These are phyloP conservation scores for Cryptomyrus ogoouensis DNA, from an alignment of 2,113 vertebrate genomes.

Conservation along the genomic window DNA sequence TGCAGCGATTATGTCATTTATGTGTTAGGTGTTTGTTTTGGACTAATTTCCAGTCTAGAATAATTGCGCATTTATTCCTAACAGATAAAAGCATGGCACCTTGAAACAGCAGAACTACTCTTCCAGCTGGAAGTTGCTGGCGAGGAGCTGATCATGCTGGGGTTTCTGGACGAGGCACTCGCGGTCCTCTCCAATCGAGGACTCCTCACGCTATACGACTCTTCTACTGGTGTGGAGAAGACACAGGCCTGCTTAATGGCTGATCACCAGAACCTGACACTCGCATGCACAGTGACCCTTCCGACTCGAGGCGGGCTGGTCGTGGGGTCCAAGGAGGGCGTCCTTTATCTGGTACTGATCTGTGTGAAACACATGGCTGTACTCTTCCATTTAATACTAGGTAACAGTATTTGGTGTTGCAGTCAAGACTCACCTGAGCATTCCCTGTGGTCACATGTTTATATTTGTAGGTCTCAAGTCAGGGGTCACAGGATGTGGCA, in stretches of 20 bases:
- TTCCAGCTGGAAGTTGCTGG: conserved; percentile 34
- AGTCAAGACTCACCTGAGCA: neutral
- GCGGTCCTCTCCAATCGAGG: conserved; percentile 44
- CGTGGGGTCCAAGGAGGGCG: conserved; percentile 53
- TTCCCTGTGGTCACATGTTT: neutral
- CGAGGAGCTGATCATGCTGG: conserved; percentile 34
- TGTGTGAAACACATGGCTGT: neutral
- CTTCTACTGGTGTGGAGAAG: conserved; percentile 8
- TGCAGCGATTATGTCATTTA: neutral
- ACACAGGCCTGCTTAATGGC: conserved; percentile 34
- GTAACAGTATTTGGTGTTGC: neutral
- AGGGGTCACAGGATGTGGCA: conserved; percentile 36
- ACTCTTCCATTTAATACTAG: neutral
- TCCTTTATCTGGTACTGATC: conserved; percentile 55
- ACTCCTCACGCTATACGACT: conserved; percentile 46
- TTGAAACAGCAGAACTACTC: conserved; percentile 53
- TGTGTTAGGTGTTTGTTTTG: neutral
- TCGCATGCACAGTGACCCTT: conserved; percentile 31
- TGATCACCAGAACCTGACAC: conserved; percentile 27
- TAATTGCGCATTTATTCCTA: neutral
- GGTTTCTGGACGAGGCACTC: conserved; percentile 39
- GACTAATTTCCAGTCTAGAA: neutral
- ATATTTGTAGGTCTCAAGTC: conserved; percentile 53
- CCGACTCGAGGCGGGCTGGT: conserved; percentile 50
- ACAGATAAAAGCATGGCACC: conserved; percentile 61